Evolutionary conservation across 2,113 vertebrate genomes (phyloP).

Genomic region (Bothrops jararaca): DNA sequence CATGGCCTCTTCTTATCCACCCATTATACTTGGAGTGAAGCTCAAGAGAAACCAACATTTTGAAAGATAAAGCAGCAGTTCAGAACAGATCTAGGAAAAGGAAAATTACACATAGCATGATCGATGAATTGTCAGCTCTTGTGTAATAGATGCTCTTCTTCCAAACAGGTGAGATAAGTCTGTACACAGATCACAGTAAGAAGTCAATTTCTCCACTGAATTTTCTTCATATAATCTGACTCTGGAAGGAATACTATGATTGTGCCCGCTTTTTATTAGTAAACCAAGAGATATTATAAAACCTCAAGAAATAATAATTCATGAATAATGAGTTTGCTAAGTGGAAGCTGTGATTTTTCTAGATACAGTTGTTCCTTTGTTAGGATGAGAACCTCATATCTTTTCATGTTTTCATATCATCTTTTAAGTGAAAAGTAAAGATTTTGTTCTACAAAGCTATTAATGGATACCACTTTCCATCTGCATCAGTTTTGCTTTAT

Average conservation of each 20-base stretch:
- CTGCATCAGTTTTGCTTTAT: neutral
- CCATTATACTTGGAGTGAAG: neutral
- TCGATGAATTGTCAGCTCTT: neutral
- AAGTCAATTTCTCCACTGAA: accelerated
- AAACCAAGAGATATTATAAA: neutral
- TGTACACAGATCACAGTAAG: no score
- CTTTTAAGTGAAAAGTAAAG: neutral
- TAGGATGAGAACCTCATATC: no score
- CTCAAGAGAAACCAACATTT: neutral
- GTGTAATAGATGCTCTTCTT: neutral
- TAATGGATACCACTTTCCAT: neutral
- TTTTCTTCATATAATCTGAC: neutral
- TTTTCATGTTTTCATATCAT: neutral
- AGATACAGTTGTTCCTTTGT: neutral
- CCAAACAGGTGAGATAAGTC: accelerated
- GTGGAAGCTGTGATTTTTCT: neutral
- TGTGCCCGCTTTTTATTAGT: neutral
- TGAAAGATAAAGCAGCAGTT: constrained; percentile 22
- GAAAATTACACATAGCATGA: neutral
- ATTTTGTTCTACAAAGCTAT: neutral
- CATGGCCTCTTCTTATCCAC: neutral
- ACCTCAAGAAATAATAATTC: neutral
- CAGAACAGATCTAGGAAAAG: neutral
- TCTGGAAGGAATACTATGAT: accelerated
- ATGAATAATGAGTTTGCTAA: neutral